Conservation (phyloP, 1,140 invertebrate genomes). For the fruit fly (Drosophila melanogaster) region Release_6_plus_ISO1_MT NT_033779.5:6207501-6208000, state of each 20-base stretch:
- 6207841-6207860: slow-evolving; percentile 43
- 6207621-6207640: slow-evolving; percentile 84
- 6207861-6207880: slow-evolving; percentile 14
- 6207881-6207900: slow-evolving; percentile 85
- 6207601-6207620: slow-evolving; percentile 84
- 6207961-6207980: slow-evolving; percentile 59
- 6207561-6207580: slow-evolving; percentile 85
- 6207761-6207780: slow-evolving; percentile 57
- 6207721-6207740: background rate
- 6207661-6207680: slow-evolving; percentile 85
- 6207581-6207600: slow-evolving; percentile 85
- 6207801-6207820: slow-evolving; percentile 79
- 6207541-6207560: slow-evolving; percentile 84
- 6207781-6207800: slow-evolving; percentile 66
- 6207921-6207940: slow-evolving; percentile 84
- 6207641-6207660: slow-evolving; percentile 84
- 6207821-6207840: slow-evolving; percentile 66
- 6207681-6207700: slow-evolving; percentile 30
- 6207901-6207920: slow-evolving; percentile 87
- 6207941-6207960: slow-evolving; percentile 78
- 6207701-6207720: background rate
- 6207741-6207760: slow-evolving; percentile 40
- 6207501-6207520: background rate
- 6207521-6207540: slow-evolving; percentile 48
- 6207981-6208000: slow-evolving; percentile 82